Base-by-base conservation (phyloP, 2,113 vertebrate species). In the Mus spicilegus region DNA sequence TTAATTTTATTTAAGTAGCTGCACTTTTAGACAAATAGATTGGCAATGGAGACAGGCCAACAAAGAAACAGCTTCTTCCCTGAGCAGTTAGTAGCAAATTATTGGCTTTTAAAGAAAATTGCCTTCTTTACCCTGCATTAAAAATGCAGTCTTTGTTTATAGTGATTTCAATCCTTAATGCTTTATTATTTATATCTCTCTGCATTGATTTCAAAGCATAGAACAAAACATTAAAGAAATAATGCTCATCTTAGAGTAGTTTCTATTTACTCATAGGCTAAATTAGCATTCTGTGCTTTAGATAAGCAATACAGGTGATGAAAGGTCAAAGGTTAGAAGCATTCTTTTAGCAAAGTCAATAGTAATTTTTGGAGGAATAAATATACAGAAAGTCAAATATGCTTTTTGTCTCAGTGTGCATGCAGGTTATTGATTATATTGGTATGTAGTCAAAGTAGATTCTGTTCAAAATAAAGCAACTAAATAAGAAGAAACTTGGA, bases 31-130 rank as follows among this genome's bases (percentile, higher is more conserved):
- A 96, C 72, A 96, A 97, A 97, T 92, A 96, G 75, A 92, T 95
- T 95, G 97, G 75, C 89, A 94, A 36, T n/a, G 84, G 96, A 95
- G 90, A 96, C 0, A 0, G 42, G 63, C 87, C 89, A 95, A 73
- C 88, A 94, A 96, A 76, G 46, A 12, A 95, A 89, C 51, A 63
- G 84, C 81, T 97, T 96, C 93, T 94, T 97, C 81, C 56, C n/a
- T 90, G 95, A 80, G 49, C 75, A 91, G 90, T 90, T 92, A 95
- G 70, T 86, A 96, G 76, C n/a, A 93, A 95, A 98, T 97, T 97
- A 96, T 97, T 97, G 92, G 93, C 90, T 96, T 98, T 97, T 97
- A 97, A 97, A 82, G 93, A 92, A 98, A 98, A 97, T 96, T 96
- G 54, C 76, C 90, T 95, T 75, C 33, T 95, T 97, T 14, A 63